Percentiles rank a stretch among this genome's conserved stretches.
Conservation (phyloP, 2,113 vertebrate species). For the Pseudonaja textilis region DNA sequence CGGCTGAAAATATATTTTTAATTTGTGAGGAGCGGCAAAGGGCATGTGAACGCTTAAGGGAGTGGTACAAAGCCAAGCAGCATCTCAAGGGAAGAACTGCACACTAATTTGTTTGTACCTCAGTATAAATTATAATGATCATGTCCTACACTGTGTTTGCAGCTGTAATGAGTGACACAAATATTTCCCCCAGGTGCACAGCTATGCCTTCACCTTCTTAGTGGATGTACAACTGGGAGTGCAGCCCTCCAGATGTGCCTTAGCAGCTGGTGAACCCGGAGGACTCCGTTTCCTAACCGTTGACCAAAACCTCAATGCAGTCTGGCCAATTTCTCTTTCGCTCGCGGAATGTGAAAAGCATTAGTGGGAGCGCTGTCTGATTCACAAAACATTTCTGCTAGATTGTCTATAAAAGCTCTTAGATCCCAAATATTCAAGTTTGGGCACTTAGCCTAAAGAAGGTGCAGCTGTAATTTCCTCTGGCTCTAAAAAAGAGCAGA, state of each 20-base stretch:
- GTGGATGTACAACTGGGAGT: background rate
- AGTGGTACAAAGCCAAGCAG: background rate
- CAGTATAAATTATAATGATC: background rate
- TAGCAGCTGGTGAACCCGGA: background rate
- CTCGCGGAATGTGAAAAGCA: background rate
- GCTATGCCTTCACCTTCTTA: background rate
- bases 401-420: background rate
- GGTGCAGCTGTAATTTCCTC: background rate
- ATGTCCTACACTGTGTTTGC: background rate
- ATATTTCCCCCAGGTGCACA: background rate
- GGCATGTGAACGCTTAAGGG: background rate
- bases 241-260: background rate
- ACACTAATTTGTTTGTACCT: background rate
- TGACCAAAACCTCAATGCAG: background rate
- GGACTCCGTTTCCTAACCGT: background rate
- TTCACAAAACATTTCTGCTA: background rate
- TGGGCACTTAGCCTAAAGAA: background rate
- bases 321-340: background rate
- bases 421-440: background rate
- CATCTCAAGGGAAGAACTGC: background rate
- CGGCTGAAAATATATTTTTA: background rate
- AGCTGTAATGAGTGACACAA: background rate
- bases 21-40: background rate
- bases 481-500: background rate
- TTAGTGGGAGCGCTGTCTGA: background rate